These are phyloP conservation scores for Sesia apiformis DNA, from an alignment of 2,888 invertebrate genomes.

Conservation along the genomic window DNA sequence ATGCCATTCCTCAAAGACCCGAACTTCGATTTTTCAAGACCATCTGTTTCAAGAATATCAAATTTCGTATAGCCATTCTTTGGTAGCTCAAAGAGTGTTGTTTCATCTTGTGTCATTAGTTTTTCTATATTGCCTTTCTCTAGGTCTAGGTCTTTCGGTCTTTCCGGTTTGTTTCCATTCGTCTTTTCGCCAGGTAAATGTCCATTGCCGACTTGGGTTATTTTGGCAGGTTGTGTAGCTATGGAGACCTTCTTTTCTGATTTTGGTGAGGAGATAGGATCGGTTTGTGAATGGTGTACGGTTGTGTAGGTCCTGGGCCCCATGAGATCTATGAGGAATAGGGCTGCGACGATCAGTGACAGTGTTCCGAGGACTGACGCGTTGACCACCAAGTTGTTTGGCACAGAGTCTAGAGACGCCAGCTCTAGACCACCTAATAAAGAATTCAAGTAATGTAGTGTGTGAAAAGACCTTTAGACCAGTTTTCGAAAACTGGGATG, in stretches of 20 bases:
- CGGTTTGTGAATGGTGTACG: slow-evolving; percentile 56
- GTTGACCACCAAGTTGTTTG: slow-evolving; percentile 79
- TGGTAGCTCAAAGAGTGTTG: slow-evolving; percentile 33
- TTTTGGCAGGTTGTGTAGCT: slow-evolving; percentile 19
- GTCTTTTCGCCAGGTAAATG: slow-evolving; percentile 14
- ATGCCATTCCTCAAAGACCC: slow-evolving; percentile 59
- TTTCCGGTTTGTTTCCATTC: slow-evolving; percentile 35
- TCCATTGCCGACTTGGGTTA: slow-evolving; percentile 31
- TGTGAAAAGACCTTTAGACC: not conserved
- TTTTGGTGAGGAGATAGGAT: slow-evolving; percentile 37
- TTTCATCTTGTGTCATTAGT: slow-evolving; percentile 29
- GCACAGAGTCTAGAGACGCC: slow-evolving; percentile 82
- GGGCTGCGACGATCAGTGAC: slow-evolving; percentile 77
- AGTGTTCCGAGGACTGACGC: slow-evolving; percentile 81
- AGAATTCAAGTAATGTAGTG: not conserved
- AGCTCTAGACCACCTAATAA: slow-evolving; percentile 77
- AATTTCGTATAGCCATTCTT: slow-evolving; percentile 39
- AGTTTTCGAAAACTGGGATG: too few relatives aligned
- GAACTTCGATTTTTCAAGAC: slow-evolving; percentile 55
- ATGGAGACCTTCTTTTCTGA: slow-evolving; percentile 49
- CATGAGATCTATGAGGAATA: slow-evolving; percentile 80
- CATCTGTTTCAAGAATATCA: slow-evolving; percentile 35
- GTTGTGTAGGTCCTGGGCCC: slow-evolving; percentile 67
- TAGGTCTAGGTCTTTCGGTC: slow-evolving; percentile 53
- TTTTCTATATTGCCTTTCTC: slow-evolving; percentile 33